Conservation (phyloP, 1,140 invertebrate species). For the Penaeus chinensis region DNA sequence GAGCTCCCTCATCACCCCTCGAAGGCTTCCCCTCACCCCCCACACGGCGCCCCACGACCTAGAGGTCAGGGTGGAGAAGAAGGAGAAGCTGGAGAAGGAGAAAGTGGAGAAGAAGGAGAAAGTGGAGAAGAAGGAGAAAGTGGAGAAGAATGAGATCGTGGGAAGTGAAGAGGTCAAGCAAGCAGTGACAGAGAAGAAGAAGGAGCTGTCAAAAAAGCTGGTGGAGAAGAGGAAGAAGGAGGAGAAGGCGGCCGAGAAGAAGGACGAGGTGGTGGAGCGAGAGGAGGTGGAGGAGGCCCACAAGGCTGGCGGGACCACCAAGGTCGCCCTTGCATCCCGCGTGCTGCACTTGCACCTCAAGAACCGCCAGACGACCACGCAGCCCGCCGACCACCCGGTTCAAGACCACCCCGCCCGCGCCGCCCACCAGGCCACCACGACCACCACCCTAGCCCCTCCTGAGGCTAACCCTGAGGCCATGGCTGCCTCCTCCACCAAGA, state of each 20-base stretch:
- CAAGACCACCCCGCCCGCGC: constrained; percentile 62
- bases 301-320: not conserved
- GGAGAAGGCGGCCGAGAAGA: not conserved
- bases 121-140: not conserved
- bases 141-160: not conserved
- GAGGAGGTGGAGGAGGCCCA: not conserved
- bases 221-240: constrained; percentile 41
- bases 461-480: constrained; percentile 5
- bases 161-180: not conserved
- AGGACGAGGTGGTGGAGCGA: not conserved
- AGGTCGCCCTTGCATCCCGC: not conserved
- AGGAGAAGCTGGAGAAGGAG: not conserved
- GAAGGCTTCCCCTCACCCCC: constrained; percentile 20
- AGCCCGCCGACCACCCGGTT: constrained; percentile 61
- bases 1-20: constrained; percentile 25
- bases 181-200: not conserved
- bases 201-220: constrained; percentile 25
- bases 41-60: constrained; percentile 44
- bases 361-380: constrained; percentile 55
- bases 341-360: constrained; percentile 1
- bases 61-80: constrained; percentile 41
- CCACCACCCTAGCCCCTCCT: constrained; percentile 25
- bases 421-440: constrained; percentile 57
- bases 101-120: not conserved
- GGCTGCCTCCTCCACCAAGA: constrained; percentile 1